Percentiles rank a stretch among this genome's conserved stretches.
These are phyloP conservation scores for Spondyliosoma cantharus DNA, from an alignment of 2,797 vertebrate genomes.

Conservation along the genomic window DNA sequence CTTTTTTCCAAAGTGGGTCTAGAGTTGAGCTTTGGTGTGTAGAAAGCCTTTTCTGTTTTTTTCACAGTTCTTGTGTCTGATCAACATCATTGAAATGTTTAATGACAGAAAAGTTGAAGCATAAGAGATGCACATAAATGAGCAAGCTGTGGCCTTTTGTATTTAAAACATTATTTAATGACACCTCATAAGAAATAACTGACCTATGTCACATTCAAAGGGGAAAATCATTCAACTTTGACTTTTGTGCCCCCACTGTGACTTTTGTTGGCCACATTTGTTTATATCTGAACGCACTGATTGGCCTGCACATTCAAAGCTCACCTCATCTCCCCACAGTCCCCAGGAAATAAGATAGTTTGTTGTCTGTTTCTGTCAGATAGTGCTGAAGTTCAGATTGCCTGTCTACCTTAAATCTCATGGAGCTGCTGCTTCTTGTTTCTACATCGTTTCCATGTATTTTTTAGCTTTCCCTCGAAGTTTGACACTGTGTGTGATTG, in stretches of 20 bases:
- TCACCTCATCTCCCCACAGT: background rate
- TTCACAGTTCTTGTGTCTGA: background rate
- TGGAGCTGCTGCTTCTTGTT: background rate
- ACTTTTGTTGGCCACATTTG: background rate
- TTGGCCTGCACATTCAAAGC: background rate
- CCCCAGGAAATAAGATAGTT: background rate
- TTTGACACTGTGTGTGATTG: slow-evolving; percentile 12
- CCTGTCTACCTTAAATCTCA: background rate
- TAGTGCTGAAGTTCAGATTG: background rate
- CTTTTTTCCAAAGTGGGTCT: background rate
- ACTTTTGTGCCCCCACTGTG: background rate
- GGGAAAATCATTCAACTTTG: background rate
- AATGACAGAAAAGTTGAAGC: background rate
- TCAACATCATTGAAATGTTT: background rate
- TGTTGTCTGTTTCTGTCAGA: slow-evolving; percentile 8
- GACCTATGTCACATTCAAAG: background rate
- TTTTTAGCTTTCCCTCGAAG: background rate
- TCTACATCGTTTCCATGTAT: background rate
- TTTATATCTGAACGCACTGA: background rate
- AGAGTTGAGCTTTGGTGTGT: background rate
- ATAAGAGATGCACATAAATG: background rate
- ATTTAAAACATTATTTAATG: background rate
- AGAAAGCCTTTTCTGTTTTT: background rate
- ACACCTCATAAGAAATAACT: background rate
- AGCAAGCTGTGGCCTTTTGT: background rate